Conservation (phyloP, 2,888 invertebrate genomes). For the Crematogaster levior region DNA sequence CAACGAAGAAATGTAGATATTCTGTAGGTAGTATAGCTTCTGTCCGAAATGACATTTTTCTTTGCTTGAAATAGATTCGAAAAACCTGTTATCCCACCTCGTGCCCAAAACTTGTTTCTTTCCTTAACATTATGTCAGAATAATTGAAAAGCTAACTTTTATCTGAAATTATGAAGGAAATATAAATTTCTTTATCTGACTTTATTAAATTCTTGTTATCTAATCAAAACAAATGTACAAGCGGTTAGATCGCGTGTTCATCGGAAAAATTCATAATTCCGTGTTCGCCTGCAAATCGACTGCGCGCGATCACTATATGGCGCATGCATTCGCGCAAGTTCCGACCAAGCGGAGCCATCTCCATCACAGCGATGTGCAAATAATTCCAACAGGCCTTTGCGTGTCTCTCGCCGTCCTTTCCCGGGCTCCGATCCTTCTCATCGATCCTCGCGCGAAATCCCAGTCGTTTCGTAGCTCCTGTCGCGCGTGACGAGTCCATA, state of each 20-base stretch:
- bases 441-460: conserved; percentile 63
- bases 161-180: neutral
- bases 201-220: neutral
- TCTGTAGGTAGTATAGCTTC: neutral
- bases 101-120: neutral
- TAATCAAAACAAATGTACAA: neutral
- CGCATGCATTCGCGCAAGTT: conserved; percentile 58
- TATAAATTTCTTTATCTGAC: neutral
- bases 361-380: conserved; percentile 65
- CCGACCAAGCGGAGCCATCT: conserved; percentile 55
- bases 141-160: neutral
- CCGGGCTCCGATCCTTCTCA: conserved; percentile 47
- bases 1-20: neutral
- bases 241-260: conserved; percentile 10
- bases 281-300: conserved; percentile 23
- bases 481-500: conserved; percentile 67
- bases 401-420: conserved; percentile 53
- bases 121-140: neutral
- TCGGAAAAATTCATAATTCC: conserved; percentile 47
- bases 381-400: conserved; percentile 64
- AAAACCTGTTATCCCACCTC: neutral
- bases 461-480: conserved; percentile 62
- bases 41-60: conserved; percentile 1
- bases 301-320: conserved; percentile 27
- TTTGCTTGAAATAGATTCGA: neutral